Evolutionary conservation across 53 echinoderm and acorn worm species (phyloP).

Genomic region (Zoroaster sp.): DNA sequence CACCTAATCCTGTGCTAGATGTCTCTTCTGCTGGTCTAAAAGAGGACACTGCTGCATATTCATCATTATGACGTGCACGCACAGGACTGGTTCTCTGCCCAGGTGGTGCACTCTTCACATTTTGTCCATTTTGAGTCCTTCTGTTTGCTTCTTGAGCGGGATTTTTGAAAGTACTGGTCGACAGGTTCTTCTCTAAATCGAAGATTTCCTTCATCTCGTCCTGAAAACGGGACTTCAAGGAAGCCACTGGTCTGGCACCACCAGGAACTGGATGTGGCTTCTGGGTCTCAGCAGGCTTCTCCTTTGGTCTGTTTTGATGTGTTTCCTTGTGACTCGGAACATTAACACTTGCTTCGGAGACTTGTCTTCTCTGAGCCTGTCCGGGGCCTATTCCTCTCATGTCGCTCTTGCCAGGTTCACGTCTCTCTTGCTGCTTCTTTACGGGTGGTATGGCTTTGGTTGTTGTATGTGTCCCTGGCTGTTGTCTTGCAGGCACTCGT

Average conservation of each 20-base stretch:
- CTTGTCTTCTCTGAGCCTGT: slow-evolving; percentile 38
- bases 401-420: slow-evolving; percentile 31
- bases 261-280: slow-evolving; percentile 70
- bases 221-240: slow-evolving; percentile 77
- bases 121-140: slow-evolving; percentile 54
- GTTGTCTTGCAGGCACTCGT: slow-evolving; percentile 47
- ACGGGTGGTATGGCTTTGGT: slow-evolving; percentile 3
- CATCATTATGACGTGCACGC: slow-evolving; percentile 67
- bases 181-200: slow-evolving; percentile 86
- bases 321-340: slow-evolving; percentile 39
- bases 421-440: slow-evolving; percentile 50
- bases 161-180: slow-evolving; percentile 73
- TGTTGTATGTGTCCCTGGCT: slow-evolving; percentile 11
- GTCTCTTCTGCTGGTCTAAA: slow-evolving; percentile 46
- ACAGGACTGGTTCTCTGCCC: slow-evolving; percentile 60
- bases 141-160: slow-evolving; percentile 66
- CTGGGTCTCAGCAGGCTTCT: neutral
- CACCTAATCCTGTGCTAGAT: slow-evolving; percentile 34
- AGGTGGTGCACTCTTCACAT: neutral
- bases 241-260: slow-evolving; percentile 79
- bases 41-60: slow-evolving; percentile 75
- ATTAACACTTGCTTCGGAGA: neutral
- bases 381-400: slow-evolving; percentile 35
- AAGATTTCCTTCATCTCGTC: slow-evolving; percentile 75
- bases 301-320: slow-evolving; percentile 25